Conservation (phyloP, 1,140 invertebrate genomes). For the Campoletis sonorensis region DNA sequence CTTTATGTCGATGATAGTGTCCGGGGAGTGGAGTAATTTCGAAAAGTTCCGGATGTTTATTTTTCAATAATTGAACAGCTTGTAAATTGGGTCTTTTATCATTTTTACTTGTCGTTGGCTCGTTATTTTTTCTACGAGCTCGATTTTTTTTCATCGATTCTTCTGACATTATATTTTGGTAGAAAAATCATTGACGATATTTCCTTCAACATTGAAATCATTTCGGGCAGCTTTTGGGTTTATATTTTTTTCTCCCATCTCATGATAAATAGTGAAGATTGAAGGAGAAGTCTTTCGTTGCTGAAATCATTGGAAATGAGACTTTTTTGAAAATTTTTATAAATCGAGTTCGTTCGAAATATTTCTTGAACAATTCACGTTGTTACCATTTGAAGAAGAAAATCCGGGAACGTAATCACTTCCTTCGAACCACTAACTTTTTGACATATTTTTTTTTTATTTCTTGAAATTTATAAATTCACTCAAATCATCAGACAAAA, state of each 20-base stretch:
- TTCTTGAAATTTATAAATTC: not conserved
- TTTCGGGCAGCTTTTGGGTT: not conserved
- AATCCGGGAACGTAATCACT: not conserved
- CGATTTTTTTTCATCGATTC: not conserved
- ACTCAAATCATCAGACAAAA: not conserved
- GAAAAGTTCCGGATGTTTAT: conserved; percentile 33
- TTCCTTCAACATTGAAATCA: not conserved
- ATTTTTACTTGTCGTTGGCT: conserved; percentile 35
- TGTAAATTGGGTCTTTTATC: not conserved
- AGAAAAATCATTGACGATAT: not conserved
- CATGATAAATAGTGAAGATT: too few relatives aligned
- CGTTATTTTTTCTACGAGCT: not conserved
- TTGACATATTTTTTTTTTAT: not conserved
- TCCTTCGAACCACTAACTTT: not conserved
- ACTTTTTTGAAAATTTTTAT: too few relatives aligned
- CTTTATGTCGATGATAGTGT: not conserved
- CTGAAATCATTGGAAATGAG: too few relatives aligned
- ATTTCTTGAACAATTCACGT: not conserved
- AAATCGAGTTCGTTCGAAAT: not conserved
- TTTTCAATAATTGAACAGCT: conserved; percentile 11
- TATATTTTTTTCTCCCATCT: not conserved
- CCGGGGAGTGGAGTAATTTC: conserved; percentile 28
- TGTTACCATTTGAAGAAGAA: not conserved
- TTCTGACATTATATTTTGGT: conserved; percentile 27
- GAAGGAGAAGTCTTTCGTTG: too few relatives aligned